Evolutionary conservation across 2,888 invertebrate genomes (phyloP), one percentile per base, ranked within the genome.

Genomic region (Cosmia trapezina): DNA sequence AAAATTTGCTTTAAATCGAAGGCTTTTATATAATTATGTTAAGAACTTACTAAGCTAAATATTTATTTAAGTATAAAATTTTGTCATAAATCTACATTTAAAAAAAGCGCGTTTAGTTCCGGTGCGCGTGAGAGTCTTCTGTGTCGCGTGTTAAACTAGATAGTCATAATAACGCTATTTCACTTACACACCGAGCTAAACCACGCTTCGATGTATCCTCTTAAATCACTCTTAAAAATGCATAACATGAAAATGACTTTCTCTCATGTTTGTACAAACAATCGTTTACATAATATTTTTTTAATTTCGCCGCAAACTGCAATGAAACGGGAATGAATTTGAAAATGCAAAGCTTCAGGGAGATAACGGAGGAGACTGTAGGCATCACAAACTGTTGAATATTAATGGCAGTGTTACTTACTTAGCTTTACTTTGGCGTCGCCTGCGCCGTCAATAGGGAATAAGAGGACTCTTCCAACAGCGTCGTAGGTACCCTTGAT

Each of bases 391-490:
- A 69, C 54, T 71, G 66, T 73, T 83, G 72, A 75, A 81, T 83
- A 81, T 81, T 73, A 69, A 84, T 75, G 57, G 19, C n/a, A 47
- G 53, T 81, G 73, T 61, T 74, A 88, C 94, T 90, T 88, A 96
- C 96, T 93, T 59, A 96, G 79, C 91, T 92, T 94, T 22, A 96
- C 86, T 90, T 94, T 94, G 5, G 95, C 96, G 17, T 93, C 91
- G 3, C 96, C 96, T 60, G 88, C 95, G 4, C 96, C 96, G 64
- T 96, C 93, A 47, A 96, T 96, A n/a, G 93, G 92, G 86, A 96
- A 95, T 17, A 95, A 82, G 2, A 96, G 87, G 22, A 96, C 90
- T 81, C 88, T 91, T 8, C 96, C 96, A 0, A 88, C 70, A 3
- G 96, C 96, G 4, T 93, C 93, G 73, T 96, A 96, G 73, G 91